Percentiles rank a stretch among this genome's conserved stretches.
Evolutionary conservation across 1,140 invertebrate species (phyloP).

Genomic region (Pteromalus puparum): DNA sequence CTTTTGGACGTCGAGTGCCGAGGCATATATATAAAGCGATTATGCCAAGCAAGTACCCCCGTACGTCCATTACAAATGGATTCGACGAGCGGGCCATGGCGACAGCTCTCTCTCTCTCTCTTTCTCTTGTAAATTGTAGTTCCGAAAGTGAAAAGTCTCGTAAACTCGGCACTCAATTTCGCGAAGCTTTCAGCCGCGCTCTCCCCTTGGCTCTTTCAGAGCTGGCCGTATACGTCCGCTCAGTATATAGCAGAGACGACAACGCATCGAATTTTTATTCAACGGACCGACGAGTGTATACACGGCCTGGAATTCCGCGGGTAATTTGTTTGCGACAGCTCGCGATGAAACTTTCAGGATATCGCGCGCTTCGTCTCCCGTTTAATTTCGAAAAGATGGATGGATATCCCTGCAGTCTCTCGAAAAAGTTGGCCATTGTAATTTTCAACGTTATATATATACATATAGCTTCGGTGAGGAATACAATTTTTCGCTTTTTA

Average conservation of each 20-base stretch:
- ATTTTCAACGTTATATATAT: neutral
- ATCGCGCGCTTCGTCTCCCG: neutral
- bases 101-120: no score
- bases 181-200: conserved; percentile 44
- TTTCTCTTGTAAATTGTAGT: conserved; percentile 49
- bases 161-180: conserved; percentile 54
- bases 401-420: neutral
- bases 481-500: neutral
- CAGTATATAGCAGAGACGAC: neutral
- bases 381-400: neutral
- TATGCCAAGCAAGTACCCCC: conserved; percentile 25
- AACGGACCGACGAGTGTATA: conserved; percentile 1
- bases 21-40: conserved; percentile 35
- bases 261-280: conserved; percentile 48
- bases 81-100: conserved; percentile 14
- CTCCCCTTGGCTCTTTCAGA: conserved; percentile 42
- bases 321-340: conserved; percentile 46
- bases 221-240: conserved; percentile 15
- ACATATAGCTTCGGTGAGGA: neutral
- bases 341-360: conserved; percentile 45
- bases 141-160: conserved; percentile 55
- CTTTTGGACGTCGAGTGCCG: neutral
- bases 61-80: conserved; percentile 45
- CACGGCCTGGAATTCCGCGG: conserved; percentile 23
- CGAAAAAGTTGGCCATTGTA: neutral